Base-by-base conservation (phyloP, 2,888 invertebrate species). In the Lochmaea capreae region DNA sequence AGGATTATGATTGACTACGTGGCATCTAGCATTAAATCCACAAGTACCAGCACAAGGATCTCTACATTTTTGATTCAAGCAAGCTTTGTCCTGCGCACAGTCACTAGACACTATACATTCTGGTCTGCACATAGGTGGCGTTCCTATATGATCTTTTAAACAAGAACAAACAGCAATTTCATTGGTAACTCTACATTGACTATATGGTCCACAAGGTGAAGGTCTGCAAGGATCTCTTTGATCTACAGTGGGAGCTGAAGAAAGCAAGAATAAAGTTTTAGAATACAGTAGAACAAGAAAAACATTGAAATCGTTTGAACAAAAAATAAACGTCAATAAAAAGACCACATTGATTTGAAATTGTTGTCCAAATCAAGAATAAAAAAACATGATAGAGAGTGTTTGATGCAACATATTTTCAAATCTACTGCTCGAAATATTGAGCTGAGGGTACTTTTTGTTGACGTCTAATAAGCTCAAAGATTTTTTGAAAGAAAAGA, bases 11-110 rank as follows among this genome's bases (percentile, higher is more conserved):
- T 94, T 95, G 65, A 95, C 92, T 16, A 95, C 94, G 80, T 92
- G 92, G 85, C 96, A 96, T 79, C 93, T 90, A 3, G 96, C 94
- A 87, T 94, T 93, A 74, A 90, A 88, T 39, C 96, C 96, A 84
- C 96, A 96, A n/a, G 93, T 92, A 76, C 94, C 94, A 52, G 91
- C 89, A 85, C 96, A 96, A 65, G 95, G 95, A 86, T 96, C 93
- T 76, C 90, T 90, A 85, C 96, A 96, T 87, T 91, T 94, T 83
- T 93, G 92, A 85, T 92, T 92, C 67, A 93, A 90, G 84, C 97
- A 97, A 65, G 95, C 93, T 85, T 89, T 92, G 83, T 95, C 93
- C 83, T 93, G 93, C 80, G 92, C 88, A 86, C 96, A 96, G 84
- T 96, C 95, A 63, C 94, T 92, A 86, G 94, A 95, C 76, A 94